Evolutionary conservation across 2,797 vertebrate genomes (phyloP), one percentile per base, ranked within the genome.

Genomic region (Rhadinocentrus ornatus): DNA sequence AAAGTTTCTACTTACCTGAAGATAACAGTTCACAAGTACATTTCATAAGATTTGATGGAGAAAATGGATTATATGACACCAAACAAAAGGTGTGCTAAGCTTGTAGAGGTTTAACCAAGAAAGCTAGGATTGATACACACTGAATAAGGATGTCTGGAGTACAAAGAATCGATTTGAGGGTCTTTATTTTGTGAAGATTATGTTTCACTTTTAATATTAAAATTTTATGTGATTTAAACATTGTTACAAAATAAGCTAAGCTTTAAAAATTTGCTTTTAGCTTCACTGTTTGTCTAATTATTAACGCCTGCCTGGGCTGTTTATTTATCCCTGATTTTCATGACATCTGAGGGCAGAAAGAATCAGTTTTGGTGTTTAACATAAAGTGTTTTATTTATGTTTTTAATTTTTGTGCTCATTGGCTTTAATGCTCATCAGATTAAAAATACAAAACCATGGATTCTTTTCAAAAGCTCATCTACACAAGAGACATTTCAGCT

Each of bases 381-480:
- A 55, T 26, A 34, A 56, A 24, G 54, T 24, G n/a, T 50, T 22
- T 50, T 22, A 50, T 50, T 11, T 50, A 1, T 50, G n/a, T 22
- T 4, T 22, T 50, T 50, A 50, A 11, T 54, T 46, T 32, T 32
- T n/a, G 10, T 46, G 54, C 65, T 34, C 29, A 66, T 41, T 31
- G n/a, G 63, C 34, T 66, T 66, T 18, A 55, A 26, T 13, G 20
- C 52, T 55, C 44, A 34, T n/a, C 44, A 29, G 37, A 46, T 57
- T 66, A 55, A 66, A 66, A 55, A 66, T 26, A 16, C 24, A 46
- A 54, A 66, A 34, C 20, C n/a, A 20, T 56, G 53, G 1, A 66
- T 15, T 37, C 24, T 66, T 66, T 66, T 29, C n/a, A 46, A 39
- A 3, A 0, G 3, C 37, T 32, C 22, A 29, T 44, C 64, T 56